phyloP scores from a whole-genome alignment of 2,797 vertebrate species.

The Etheostoma perlongum region DNA sequence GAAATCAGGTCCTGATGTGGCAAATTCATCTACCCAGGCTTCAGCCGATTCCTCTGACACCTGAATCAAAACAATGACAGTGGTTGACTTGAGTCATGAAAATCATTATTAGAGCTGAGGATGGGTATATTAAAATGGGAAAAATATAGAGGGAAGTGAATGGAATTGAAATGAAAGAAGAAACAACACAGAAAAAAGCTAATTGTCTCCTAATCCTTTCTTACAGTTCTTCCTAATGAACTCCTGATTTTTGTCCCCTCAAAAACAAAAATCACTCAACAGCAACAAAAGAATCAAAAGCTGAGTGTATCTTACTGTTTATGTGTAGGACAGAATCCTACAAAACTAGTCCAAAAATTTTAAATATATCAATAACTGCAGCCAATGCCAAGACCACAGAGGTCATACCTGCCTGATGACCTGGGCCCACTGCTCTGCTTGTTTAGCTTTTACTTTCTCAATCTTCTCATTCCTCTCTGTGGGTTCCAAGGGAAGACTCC shows the following conservation, averaged over 20 bases:
- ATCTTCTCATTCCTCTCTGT: conserved; percentile 87
- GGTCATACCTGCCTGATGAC: conserved; percentile 96
- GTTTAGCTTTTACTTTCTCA: conserved; percentile 90
- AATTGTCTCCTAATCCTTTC: conserved; percentile 13
- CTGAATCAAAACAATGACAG: conserved; percentile 76
- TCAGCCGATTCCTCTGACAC: conserved; percentile 92
- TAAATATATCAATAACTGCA: conserved; percentile 12
- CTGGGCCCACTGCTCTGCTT: conserved; percentile 96
- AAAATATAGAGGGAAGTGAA: conserved; percentile 57
- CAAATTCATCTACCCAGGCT: conserved; percentile 97
- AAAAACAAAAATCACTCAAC: conserved; percentile 4
- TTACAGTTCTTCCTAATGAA: conserved; percentile 15
- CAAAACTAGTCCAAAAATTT: conserved; percentile 18
- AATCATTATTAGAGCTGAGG: conserved; percentile 23
- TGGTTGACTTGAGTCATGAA: conserved; percentile 29
- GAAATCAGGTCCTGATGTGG: conserved; percentile 91
- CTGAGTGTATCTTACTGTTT: conserved; percentile 8
- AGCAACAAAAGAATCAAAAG: conserved; percentile 19
- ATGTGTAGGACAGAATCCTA: conserved; percentile 26
- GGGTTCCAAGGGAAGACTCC: conserved; percentile 87
- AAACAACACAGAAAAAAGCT: conserved; percentile 38
- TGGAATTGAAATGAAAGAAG: conserved; percentile 62
- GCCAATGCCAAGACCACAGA: conserved; percentile 62
- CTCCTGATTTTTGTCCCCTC: neutral
- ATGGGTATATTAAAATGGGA: conserved; percentile 40